phyloP scores from a whole-genome alignment of 2,797 vertebrate species.

The Scomberomorus guttatus region DNA sequence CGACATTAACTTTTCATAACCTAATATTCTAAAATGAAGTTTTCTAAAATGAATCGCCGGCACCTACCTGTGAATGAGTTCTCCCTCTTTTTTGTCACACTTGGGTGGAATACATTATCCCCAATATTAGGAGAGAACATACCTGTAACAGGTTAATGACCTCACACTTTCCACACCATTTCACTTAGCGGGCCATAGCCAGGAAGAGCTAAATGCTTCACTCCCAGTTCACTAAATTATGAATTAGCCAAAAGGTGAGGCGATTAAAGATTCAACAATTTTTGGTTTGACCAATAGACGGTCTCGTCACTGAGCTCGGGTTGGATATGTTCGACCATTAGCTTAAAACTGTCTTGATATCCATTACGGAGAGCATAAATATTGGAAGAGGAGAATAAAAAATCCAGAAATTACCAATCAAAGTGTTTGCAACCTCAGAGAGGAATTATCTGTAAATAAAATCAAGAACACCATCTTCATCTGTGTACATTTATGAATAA shows the following conservation, averaged over 20 bases:
- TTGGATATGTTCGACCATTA: conserved; percentile 65
- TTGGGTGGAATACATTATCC: conserved; percentile 77
- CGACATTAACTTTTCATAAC: conserved; percentile 79
- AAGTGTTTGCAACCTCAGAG: conserved; percentile 64
- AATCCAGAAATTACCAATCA: conserved; percentile 81
- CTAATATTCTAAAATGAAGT: conserved; percentile 71
- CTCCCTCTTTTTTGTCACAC: conserved; percentile 77
- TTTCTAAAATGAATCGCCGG: conserved; percentile 51
- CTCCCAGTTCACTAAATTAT: conserved; percentile 86
- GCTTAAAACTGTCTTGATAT: conserved; percentile 70
- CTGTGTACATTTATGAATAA: conserved; percentile 58
- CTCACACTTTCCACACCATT: conserved; percentile 86
- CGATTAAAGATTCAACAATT: conserved; percentile 84
- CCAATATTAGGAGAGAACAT: conserved; percentile 78
- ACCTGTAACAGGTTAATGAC: conserved; percentile 86
- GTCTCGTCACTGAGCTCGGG: conserved; percentile 49
- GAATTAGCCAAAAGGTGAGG: conserved; percentile 82
- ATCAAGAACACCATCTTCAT: conserved; percentile 46
- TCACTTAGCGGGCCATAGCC: conserved; percentile 80
- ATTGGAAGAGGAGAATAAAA: conserved; percentile 81
- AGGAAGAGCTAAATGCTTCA: conserved; percentile 80
- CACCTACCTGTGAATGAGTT: conserved; percentile 45
- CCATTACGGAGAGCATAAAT: conserved; percentile 82
- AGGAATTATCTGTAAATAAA: conserved; percentile 57
- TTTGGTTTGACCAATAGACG: conserved; percentile 67